Percentiles rank a stretch among this genome's conserved stretches.
phyloP scores from a whole-genome alignment of 53 echinoderm and acorn worm genomes.

The Patiria pectinifera region DNA sequence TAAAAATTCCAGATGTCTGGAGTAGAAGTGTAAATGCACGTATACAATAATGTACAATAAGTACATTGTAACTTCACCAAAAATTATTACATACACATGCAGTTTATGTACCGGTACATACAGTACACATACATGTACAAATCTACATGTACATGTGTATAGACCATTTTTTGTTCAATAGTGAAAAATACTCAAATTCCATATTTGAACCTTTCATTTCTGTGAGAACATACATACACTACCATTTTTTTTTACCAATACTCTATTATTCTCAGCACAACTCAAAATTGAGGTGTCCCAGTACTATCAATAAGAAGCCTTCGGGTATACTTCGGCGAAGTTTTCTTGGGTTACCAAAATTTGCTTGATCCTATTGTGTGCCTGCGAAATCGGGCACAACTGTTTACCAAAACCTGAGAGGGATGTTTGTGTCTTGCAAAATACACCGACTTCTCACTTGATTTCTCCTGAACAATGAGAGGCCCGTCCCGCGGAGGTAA shows the following conservation, averaged over 20 bases:
- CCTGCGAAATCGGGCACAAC: conserved; percentile 41
- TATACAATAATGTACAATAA: no score
- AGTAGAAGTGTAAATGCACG: no score
- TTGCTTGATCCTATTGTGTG: not conserved
- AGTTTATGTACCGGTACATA: no score
- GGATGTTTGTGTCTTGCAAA: conserved; percentile 44
- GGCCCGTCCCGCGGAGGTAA: not conserved
- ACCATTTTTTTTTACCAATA: no score
- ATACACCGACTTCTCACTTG: not conserved
- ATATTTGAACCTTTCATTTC: not conserved
- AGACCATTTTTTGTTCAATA: no score
- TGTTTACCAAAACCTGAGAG: conserved; percentile 53
- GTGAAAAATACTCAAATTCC: not conserved
- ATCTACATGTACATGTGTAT: not conserved
- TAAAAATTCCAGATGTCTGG: no score
- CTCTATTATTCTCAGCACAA: no score
- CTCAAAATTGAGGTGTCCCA: no score
- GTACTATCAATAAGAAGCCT: no score
- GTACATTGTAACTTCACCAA: no score
- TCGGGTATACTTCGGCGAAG: not conserved
- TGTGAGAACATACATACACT: no score
- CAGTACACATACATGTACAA: not conserved
- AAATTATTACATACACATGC: no score
- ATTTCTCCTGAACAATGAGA: not conserved
- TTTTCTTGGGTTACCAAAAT: not conserved